Evolutionary conservation across 2,888 invertebrate genomes (phyloP).

Genomic region (Stomorhina lunata): DNA sequence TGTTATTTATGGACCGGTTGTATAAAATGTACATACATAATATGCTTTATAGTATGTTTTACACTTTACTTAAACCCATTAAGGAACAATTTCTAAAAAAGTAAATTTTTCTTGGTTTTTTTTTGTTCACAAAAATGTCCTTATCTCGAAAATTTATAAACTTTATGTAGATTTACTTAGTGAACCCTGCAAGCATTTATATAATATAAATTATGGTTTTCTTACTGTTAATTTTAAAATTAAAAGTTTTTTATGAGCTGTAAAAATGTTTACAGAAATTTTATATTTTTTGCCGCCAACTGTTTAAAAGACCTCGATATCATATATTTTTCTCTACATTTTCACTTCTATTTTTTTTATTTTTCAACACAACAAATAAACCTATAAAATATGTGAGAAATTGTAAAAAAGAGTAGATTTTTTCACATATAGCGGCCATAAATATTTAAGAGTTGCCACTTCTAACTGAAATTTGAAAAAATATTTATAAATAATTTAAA

Average conservation of each 20-base stretch:
- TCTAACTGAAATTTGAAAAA: background rate
- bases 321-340: slow-evolving; percentile 3
- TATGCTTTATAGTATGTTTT: too few species aligned
- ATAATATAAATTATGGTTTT: too few species aligned
- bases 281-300: slow-evolving; percentile 18
- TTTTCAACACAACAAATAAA: slow-evolving; percentile 36
- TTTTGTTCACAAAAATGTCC: too few species aligned
- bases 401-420: slow-evolving; percentile 37
- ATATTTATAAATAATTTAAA: background rate
- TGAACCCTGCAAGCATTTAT: too few species aligned
- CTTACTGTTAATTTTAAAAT: too few species aligned
- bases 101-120: too few species aligned
- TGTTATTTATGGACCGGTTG: too few species aligned
- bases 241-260: background rate
- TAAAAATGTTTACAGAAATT: background rate
- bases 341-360: background rate
- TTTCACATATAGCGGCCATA: background rate
- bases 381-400: slow-evolving; percentile 34
- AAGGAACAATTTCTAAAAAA: too few species aligned
- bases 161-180: too few species aligned
- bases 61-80: too few species aligned
- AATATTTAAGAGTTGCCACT: slow-evolving; percentile 53
- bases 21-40: too few species aligned
- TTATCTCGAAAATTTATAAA: too few species aligned
- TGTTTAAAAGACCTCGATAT: slow-evolving; percentile 33